Evolutionary conservation across 2,113 vertebrate genomes (phyloP), one percentile per base, ranked within the genome.

Genomic region (Vidua macroura): DNA sequence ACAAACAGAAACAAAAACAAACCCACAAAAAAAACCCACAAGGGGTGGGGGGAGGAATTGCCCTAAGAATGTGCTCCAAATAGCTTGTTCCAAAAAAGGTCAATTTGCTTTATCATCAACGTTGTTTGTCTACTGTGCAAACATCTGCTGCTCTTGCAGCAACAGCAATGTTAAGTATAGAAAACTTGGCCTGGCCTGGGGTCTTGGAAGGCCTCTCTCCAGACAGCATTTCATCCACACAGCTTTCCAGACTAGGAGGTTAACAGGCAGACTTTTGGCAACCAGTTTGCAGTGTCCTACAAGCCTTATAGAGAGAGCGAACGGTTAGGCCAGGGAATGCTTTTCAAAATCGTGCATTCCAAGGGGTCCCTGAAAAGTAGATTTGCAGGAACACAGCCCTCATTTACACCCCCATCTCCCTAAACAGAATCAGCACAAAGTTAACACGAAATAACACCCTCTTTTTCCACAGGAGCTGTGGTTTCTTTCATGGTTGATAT

Each of bases 81-180:
- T 78, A 91, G 72, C 67, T 80, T 85, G 75, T 49, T 90, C 78
- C 81, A 91, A 74, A 91, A 95, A 86, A 77, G 67, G 84, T 85
- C 82, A 96, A 52, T 94, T 77, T 92, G 91, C 89, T 97, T 93
- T 91, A 84, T 93, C 88, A 92, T 93, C 86, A 73, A 17, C 1
- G 28, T 49, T 95, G 86, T 95, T 95, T 94, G 83, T 95, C 88
- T 90, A 89, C 80, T 88, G 43, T 48, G 37, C 83, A 96, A 96
- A 95, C 79, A 95, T 96, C 91, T 94, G 86, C 86, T 78, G 77
- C 43, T 95, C 88, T 96, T 95, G 91, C 21, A 43, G 79, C 67
- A 94, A 83, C 48, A 73, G 75, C 44, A 39, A 88, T 58, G 48
- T 46, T 37, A 75, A 86, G 60, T 15, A 82, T 31, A 84, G 75